Conservation (phyloP, 2,888 invertebrate genomes). For the Dasysyrphus tricinctus region DNA sequence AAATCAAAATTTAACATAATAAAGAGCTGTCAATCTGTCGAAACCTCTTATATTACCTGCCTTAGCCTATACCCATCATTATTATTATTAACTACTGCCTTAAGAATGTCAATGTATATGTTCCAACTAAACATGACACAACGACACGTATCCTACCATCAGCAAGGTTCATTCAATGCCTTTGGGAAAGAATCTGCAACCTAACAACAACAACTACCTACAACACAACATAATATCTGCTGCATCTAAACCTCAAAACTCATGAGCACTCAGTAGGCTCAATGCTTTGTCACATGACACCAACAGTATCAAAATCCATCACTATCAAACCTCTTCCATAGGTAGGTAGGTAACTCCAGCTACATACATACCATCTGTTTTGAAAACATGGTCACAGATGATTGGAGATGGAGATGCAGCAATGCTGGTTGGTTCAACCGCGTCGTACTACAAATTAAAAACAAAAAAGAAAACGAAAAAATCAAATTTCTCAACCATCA, state of each 20-base stretch:
- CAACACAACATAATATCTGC: neutral
- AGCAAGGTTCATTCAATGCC: slow-evolving; percentile 30
- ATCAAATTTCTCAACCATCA: slow-evolving; percentile 59
- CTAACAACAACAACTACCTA: too few species aligned
- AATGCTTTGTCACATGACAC: slow-evolving; percentile 66
- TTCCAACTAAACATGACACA: slow-evolving; percentile 13
- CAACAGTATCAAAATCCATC: slow-evolving; percentile 30
- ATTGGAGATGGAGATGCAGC: slow-evolving; percentile 34
- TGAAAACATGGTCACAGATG: slow-evolving; percentile 45
- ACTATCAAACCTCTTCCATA: slow-evolving; percentile 16
- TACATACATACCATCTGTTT: slow-evolving; percentile 21
- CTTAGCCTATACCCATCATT: neutral
- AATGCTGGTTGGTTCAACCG: neutral
- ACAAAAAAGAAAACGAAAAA: slow-evolving; percentile 40
- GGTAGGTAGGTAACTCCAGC: neutral
- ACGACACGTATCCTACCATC: slow-evolving; percentile 2
- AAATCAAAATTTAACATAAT: slow-evolving; percentile 16
- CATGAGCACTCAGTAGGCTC: slow-evolving; percentile 59
- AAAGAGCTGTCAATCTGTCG: slow-evolving; percentile 32
- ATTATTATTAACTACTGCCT: neutral
- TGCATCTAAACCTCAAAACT: slow-evolving; percentile 40
- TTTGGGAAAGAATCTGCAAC: slow-evolving; percentile 44
- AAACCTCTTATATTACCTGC: neutral
- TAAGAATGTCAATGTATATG: slow-evolving; percentile 16
- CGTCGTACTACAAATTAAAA: slow-evolving; percentile 45